Conservation (phyloP, 2,888 invertebrate genomes). For the Ernsta delagoae region DNA sequence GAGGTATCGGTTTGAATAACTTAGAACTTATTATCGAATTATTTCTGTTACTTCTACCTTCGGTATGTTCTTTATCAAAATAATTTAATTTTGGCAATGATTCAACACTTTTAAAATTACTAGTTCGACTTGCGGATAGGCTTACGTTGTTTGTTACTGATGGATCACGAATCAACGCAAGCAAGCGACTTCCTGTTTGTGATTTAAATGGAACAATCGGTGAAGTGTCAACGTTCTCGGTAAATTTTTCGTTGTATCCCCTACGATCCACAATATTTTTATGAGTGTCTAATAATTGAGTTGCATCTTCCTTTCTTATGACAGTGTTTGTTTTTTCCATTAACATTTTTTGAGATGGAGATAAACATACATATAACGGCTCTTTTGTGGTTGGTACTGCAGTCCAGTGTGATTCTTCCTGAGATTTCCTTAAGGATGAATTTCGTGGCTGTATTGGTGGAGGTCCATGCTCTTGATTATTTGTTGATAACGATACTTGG, state of each 20-base stretch:
- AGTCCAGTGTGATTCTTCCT: constrained; percentile 77
- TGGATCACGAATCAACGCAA: constrained; percentile 86
- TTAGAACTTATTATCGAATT: constrained; percentile 45
- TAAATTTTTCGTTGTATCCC: constrained; percentile 79
- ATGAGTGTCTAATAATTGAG: constrained; percentile 88
- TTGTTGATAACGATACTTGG: constrained; percentile 62
- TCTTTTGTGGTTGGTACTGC: constrained; percentile 86
- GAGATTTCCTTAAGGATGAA: constrained; percentile 71
- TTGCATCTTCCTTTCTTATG: constrained; percentile 81
- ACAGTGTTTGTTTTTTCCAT: constrained; percentile 82
- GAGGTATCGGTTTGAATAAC: constrained; percentile 69
- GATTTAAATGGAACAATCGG: constrained; percentile 73
- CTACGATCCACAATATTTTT: constrained; percentile 88
- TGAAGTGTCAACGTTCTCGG: constrained; percentile 47
- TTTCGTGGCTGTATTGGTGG: constrained; percentile 76
- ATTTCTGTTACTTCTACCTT: constrained; percentile 36
- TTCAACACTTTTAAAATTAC: constrained; percentile 52
- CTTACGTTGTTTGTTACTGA: constrained; percentile 64
- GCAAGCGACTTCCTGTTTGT: constrained; percentile 84
- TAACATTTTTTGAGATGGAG: constrained; percentile 88
- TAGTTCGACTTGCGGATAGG: constrained; percentile 50
- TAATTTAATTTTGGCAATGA: constrained; percentile 49
- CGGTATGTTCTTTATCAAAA: constrained; percentile 12
- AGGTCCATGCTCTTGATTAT: constrained; percentile 55
- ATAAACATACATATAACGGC: constrained; percentile 87